A percentile compares a stretch with the other conserved stretches of the same genome.
These are phyloP conservation scores for Asarcornis scutulata DNA, from an alignment of 2,113 vertebrate genomes.

Conservation along the genomic window DNA sequence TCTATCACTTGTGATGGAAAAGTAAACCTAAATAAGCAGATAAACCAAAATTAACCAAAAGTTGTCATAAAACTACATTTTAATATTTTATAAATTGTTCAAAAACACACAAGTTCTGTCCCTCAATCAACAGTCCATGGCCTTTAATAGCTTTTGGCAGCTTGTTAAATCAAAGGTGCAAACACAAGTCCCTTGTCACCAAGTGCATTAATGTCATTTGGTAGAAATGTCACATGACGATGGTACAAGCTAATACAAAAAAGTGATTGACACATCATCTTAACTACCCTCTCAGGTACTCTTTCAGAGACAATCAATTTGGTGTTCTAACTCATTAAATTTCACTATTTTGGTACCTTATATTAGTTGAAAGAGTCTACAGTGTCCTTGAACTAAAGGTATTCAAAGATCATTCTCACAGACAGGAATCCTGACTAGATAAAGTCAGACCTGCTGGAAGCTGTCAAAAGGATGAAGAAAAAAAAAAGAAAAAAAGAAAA, in stretches of 20 bases:
- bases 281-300: conserved; percentile 57
- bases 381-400: conserved; percentile 53
- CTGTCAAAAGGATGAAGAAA: conserved; percentile 16
- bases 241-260: conserved; percentile 44
- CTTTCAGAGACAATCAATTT: conserved; percentile 69
- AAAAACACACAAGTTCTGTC: neutral
- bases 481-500: neutral
- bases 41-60: neutral
- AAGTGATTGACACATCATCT: conserved; percentile 69
- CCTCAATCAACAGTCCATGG: neutral
- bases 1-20: neutral
- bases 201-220: neutral
- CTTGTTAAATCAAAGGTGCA: conserved; percentile 50
- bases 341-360: conserved; percentile 56
- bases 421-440: conserved; percentile 29
- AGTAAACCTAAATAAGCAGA: neutral
- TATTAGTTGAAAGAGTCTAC: conserved; percentile 49
- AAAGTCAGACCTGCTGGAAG: conserved; percentile 15
- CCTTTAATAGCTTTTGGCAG: conserved; percentile 54
- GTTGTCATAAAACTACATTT: neutral
- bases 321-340: conserved; percentile 73
- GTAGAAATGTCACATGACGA: conserved; percentile 56
- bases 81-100: neutral
- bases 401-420: conserved; percentile 55
- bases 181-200: conserved; percentile 41